These are phyloP conservation scores for Xerus inauris DNA, from an alignment of 2,113 vertebrate species.

Conservation along the genomic window DNA sequence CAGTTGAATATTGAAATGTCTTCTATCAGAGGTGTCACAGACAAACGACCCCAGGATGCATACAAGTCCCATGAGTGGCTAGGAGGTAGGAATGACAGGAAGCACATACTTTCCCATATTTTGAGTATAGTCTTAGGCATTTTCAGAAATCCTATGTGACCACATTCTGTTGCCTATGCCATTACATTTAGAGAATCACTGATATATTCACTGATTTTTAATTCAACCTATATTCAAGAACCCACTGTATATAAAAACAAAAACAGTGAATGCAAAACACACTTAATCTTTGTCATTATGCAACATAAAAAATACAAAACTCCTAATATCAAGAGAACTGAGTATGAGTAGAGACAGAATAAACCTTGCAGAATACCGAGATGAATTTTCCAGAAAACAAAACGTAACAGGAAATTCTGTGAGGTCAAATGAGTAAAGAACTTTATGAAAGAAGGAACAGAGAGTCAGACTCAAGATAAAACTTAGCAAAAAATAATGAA, in stretches of 20 bases:
- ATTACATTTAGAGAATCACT: neutral
- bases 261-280: neutral
- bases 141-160: neutral
- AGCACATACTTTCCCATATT: neutral
- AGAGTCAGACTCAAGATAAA: neutral
- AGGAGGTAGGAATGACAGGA: rapidly evolving
- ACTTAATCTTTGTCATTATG: neutral
- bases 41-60: neutral
- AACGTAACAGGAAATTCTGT: neutral
- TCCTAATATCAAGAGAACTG: neutral
- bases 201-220: neutral
- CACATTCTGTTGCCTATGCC: neutral
- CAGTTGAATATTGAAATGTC: neutral
- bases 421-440: neutral
- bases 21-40: too few relatives aligned
- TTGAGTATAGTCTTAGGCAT: neutral
- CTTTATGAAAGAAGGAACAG: neutral
- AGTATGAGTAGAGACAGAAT: neutral
- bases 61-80: neutral
- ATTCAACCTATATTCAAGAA: neutral
- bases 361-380: rapidly evolving
- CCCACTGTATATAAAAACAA: neutral
- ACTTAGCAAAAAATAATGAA: neutral
- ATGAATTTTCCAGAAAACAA: neutral
- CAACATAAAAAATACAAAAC: neutral